Conservation (phyloP, 2,888 invertebrate genomes). For the Buathra laborator region DNA sequence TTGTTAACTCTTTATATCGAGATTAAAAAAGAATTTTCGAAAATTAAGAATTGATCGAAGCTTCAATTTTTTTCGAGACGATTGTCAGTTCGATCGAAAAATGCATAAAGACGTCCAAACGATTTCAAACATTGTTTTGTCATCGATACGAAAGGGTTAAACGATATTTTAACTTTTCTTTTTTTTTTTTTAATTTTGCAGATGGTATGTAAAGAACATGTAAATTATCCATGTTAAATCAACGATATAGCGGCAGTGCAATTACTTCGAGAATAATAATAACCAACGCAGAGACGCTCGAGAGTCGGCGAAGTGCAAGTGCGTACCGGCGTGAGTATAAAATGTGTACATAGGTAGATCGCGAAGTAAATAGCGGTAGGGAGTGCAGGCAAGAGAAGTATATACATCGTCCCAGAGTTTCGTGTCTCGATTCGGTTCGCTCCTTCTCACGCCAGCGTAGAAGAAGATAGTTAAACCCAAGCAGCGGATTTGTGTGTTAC, state of each 20-base stretch:
- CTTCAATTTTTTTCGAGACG: too few species aligned
- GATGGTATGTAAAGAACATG: too few species aligned
- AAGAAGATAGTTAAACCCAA: conserved; percentile 38
- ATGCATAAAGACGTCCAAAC: too few species aligned
- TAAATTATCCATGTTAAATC: not conserved
- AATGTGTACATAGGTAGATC: conserved; percentile 39
- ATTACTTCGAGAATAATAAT: not conserved
- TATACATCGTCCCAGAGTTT: conserved; percentile 34
- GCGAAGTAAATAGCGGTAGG: conserved; percentile 11
- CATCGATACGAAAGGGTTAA: not conserved
- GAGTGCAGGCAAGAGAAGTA: not conserved
- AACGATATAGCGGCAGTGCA: not conserved
- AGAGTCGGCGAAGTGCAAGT: conserved; percentile 1
- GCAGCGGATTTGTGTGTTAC: conserved; percentile 55
- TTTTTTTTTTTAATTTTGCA: too few species aligned
- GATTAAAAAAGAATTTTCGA: too few species aligned
- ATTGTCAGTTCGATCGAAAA: too few species aligned
- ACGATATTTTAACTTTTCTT: not conserved
- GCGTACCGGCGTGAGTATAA: conserved; percentile 2
- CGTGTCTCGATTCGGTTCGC: conserved; percentile 64
- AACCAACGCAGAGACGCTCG: not conserved
- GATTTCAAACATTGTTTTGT: too few species aligned
- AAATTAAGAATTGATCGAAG: too few species aligned
- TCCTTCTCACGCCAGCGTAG: conserved; percentile 65
- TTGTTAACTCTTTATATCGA: too few species aligned